Evolutionary conservation across 1,140 invertebrate species (phyloP), one percentile per base, ranked within the genome.

Genomic region (Meloidogyne floridensis): DNA sequence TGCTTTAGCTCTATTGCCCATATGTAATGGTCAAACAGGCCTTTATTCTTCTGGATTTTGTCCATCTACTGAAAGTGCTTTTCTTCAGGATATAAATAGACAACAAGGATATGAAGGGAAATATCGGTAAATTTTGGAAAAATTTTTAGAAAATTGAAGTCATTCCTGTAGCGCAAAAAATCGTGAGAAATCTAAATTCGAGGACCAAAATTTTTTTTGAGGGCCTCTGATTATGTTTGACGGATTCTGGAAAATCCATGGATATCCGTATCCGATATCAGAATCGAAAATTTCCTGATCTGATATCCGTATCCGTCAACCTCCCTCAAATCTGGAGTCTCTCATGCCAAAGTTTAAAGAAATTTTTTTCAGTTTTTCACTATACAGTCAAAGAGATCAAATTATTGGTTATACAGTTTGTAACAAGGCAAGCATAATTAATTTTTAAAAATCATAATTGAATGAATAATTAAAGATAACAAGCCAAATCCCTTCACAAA

Each of bases 11-110:
- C 73, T 87, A 15, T n/a, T 85, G 54, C 84, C 88, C 1, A 84
- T 89, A 11, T 89, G 88, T 80, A 89, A 89, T 71, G 72, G 77
- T 3, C 80, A 82, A 71, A 90, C 86, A 47, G 88, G 88, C 0
- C 84, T 89, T 11, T 89, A 90, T 79, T 87, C 86, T 13, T 65
- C 59, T n/a, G 88, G 89, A 8, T 81, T 87, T 59, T 90, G 88
- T 75, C 88, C 88, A 18, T 77, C 80, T 54, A n/a, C 59, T 65
- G 86, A 89, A 71, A 88, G 86, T 73, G 83, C 83, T 18, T 89
- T 83, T 73, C 81, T 89, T 47, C 85, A 88, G 82, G 88, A 89
- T 74, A 89, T 89, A 54, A 89, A 89, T 73, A 53, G 79, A 65
- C 77, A 82, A 32, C 75, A 81, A 51, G 80, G 83, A 15, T 89